phyloP scores from a whole-genome alignment of 1,140 invertebrate genomes.

The Heliconius hermathena region DNA sequence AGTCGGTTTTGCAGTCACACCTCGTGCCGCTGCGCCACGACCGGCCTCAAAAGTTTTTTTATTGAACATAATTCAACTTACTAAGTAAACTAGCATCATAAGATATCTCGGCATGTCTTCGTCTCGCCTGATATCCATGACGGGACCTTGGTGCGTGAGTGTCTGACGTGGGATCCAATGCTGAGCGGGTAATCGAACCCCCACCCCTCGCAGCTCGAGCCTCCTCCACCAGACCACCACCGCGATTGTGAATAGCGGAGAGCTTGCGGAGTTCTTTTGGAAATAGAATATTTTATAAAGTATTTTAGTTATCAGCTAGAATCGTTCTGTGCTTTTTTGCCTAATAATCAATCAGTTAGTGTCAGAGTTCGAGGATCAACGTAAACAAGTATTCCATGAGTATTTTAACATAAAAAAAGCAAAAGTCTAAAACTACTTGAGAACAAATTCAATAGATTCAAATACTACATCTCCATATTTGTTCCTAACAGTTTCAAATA shows the following conservation, averaged over 20 bases:
- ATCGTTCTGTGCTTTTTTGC: neutral
- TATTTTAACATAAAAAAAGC: no score
- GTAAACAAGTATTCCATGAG: no score
- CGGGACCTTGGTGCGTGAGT: constrained; percentile 80
- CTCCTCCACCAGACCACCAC: constrained; percentile 48
- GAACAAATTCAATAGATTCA: no score
- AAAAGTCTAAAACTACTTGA: no score
- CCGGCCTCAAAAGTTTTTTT: no score
- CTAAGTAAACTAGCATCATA: constrained; percentile 46
- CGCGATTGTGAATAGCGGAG: constrained; percentile 62
- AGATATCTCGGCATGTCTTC: constrained; percentile 44
- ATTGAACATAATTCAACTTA: constrained; percentile 11
- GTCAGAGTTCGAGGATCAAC: no score
- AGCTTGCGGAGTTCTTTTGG: constrained; percentile 83
- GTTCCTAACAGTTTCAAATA: no score
- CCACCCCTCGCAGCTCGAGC: constrained; percentile 57
- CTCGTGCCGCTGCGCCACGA: no score
- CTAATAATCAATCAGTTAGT: no score
- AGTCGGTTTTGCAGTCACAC: no score
- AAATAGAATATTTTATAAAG: neutral
- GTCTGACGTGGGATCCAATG: constrained; percentile 77
- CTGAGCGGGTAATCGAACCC: constrained; percentile 68
- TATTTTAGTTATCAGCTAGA: no score
- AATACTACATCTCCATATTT: no score
- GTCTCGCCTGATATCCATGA: constrained; percentile 62